These are phyloP conservation scores for Epirrita christyi DNA, from an alignment of 2,888 invertebrate species.

Conservation along the genomic window DNA sequence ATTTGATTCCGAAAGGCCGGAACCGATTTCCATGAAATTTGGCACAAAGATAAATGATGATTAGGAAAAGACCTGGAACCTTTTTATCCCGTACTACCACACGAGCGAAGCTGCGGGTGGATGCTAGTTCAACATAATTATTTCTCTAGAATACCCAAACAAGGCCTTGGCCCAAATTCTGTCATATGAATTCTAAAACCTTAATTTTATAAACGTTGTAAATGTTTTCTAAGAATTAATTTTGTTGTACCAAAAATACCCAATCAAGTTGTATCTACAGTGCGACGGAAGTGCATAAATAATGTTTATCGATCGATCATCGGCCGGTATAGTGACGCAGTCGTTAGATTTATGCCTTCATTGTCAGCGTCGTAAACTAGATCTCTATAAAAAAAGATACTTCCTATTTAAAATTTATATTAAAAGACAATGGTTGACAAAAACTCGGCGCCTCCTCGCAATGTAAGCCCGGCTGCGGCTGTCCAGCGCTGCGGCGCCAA, in stretches of 20 bases:
- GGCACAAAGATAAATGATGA: too few relatives aligned
- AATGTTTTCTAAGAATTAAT: constrained; percentile 61
- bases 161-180: constrained; percentile 4
- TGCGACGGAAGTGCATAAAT: constrained; percentile 81
- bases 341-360: constrained; percentile 83
- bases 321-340: constrained; percentile 72
- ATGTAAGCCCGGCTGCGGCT: constrained; percentile 59
- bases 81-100: too few relatives aligned
- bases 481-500: constrained; percentile 74
- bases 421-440: constrained; percentile 84
- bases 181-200: constrained; percentile 5
- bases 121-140: not conserved
- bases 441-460: constrained; percentile 81
- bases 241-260: constrained; percentile 60
- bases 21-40: too few relatives aligned
- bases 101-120: too few relatives aligned
- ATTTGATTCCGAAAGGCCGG: too few relatives aligned
- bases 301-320: constrained; percentile 84
- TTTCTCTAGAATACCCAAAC: not conserved
- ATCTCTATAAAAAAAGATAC: constrained; percentile 84
- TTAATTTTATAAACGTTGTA: constrained; percentile 44
- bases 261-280: constrained; percentile 53
- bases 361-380: constrained; percentile 84
- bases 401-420: constrained; percentile 85
- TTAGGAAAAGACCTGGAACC: too few relatives aligned